phyloP scores from a whole-genome alignment of 1,140 invertebrate species.

The Wiebesia pumilae region DNA sequence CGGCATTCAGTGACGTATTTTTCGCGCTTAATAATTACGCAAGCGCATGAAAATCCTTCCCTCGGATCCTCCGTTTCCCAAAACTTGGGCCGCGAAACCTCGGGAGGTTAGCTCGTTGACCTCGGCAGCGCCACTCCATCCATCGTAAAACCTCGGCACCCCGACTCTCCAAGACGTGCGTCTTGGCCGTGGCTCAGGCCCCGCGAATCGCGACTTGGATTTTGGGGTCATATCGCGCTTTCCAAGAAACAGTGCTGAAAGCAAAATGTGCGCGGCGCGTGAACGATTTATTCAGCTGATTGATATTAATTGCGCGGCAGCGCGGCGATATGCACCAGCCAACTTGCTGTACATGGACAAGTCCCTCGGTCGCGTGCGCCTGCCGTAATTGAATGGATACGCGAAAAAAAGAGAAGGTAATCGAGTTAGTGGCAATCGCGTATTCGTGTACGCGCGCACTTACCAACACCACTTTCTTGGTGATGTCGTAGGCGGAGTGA shows the following conservation, averaged over 20 bases:
- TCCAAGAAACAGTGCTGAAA: too few species aligned
- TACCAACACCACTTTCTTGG: not conserved
- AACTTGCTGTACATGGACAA: not conserved
- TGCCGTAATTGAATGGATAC: not conserved
- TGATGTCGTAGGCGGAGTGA: not conserved
- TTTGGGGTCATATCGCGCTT: too few species aligned
- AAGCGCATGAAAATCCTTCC: not conserved
- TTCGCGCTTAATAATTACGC: not conserved
- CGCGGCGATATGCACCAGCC: not conserved
- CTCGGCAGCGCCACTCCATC: too few species aligned
- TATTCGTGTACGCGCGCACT: not conserved
- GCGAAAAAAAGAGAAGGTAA: constrained; percentile 1
- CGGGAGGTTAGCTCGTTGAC: too few species aligned
- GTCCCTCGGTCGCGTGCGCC: not conserved
- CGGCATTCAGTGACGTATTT: not conserved
- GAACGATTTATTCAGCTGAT: constrained; percentile 56
- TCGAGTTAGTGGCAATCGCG: not conserved
- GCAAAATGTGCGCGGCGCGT: not conserved
- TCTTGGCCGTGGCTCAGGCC: too few species aligned
- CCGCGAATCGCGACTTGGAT: too few species aligned
- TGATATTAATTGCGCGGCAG: constrained; percentile 57
- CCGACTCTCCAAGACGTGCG: too few species aligned
- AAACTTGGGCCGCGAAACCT: too few species aligned
- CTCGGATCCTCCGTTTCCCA: not conserved
- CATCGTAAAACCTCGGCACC: too few species aligned